Evolutionary conservation across 2,113 vertebrate genomes (phyloP), one percentile per base, ranked within the genome.

Genomic region (Ictidomys tridecemlineatus): DNA sequence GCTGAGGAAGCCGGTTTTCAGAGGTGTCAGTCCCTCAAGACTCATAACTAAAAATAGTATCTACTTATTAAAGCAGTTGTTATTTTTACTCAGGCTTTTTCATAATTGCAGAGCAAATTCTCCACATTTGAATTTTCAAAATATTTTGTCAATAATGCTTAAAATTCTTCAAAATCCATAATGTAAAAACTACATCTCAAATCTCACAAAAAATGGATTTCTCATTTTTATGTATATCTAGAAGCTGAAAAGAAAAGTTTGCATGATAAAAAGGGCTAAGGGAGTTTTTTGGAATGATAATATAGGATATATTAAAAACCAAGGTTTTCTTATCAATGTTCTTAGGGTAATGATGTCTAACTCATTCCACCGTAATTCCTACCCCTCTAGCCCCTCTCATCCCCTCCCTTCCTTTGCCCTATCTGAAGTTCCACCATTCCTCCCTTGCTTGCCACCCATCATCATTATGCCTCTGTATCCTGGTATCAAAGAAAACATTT

Each of bases 11-110:
- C 63, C 39, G 78, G 73, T 91, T 88, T 91, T 89, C 51, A 93
- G 95, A 88, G 80, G 10, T 6, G 4, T 97, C 90, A 92, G 67
- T 84, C 79, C 39, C 80, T 97, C 73, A 84, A 96, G 20, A 7
- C 45, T 95, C 63, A 93, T 74, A 39, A 83, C 96, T 72, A 78
- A 97, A 98, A 96, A 96, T 39, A 73, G 6, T 88, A 83, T 95
- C 93, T 88, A 91, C 85, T 97, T 95, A 96, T 97, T 97, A 78
- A 96, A 97, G 30, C 20, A 32, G 79, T 37, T 7, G 79, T 28
- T 87, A 91, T 77, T 97, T 97, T 97, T 93, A 87, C 16, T 69
- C 30, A 84, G 18, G 58, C 22, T 53, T 74, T 65, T 74, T 77
- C 5, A 70, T 80, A 87, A 83, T 63, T 92, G n/a, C 17, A 51